A percentile compares a stretch with the other conserved stretches of the same genome.
These are phyloP conservation scores for Atta texana DNA, from an alignment of 1,140 invertebrate genomes.

Conservation along the genomic window DNA sequence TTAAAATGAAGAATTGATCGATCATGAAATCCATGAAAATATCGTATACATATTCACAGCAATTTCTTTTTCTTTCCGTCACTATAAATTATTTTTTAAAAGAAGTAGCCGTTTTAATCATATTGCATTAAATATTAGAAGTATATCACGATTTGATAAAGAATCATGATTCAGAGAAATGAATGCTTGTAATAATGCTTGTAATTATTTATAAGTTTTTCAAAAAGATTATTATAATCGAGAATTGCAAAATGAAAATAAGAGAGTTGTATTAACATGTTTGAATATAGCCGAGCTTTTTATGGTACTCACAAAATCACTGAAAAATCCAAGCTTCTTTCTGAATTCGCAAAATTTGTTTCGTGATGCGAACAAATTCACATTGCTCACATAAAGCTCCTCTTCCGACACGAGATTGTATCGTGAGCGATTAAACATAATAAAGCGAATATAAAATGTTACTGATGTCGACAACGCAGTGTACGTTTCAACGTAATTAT, in stretches of 20 bases:
- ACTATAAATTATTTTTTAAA: not conserved
- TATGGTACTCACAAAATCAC: not conserved
- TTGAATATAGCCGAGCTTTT: not conserved
- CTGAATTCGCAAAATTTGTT: slow-evolving; percentile 21
- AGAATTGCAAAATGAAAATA: slow-evolving; percentile 2
- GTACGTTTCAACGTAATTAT: slow-evolving; percentile 9
- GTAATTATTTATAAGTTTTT: not conserved
- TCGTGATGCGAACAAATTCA: slow-evolving; percentile 12
- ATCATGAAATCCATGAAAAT: slow-evolving; percentile 14
- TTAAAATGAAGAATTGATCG: not conserved
- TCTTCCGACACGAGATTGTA: slow-evolving; percentile 35
- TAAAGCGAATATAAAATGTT: not conserved
- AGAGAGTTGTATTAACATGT: not conserved
- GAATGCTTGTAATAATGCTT: not conserved
- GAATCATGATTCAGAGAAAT: not conserved
- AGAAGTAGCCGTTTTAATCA: not conserved
- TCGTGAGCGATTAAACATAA: slow-evolving; percentile 21
- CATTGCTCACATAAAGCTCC: slow-evolving; percentile 5
- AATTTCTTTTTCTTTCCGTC: not conserved
- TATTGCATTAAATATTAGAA: not conserved
- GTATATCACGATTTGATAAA: not conserved
- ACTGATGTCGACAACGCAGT: not conserved
- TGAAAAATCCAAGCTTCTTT: not conserved
- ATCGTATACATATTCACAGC: not conserved
- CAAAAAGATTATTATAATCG: not conserved